Conservation (phyloP, 2,888 invertebrate genomes). For the Ichneumoninae sp. region DNA sequence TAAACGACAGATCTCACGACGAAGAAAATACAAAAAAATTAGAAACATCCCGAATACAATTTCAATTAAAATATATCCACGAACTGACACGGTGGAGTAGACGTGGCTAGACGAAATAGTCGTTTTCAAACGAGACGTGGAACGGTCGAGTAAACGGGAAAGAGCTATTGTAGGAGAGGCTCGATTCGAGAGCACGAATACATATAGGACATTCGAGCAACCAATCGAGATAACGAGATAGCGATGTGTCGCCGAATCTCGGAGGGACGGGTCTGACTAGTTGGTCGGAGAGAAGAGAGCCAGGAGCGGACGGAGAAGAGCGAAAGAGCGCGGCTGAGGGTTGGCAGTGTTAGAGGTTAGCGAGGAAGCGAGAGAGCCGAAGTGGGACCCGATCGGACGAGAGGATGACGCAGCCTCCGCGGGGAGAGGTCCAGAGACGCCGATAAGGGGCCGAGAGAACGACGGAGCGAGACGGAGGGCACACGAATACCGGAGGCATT, state of each 20-base stretch:
- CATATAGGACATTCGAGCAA: constrained; percentile 55
- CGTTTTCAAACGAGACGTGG: constrained; percentile 21
- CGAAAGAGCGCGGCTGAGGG: constrained; percentile 22
- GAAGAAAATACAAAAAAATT: too few relatives aligned
- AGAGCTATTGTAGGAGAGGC: constrained; percentile 55
- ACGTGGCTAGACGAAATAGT: constrained; percentile 14
- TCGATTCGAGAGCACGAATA: constrained; percentile 62
- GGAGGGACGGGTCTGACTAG: constrained; percentile 68
- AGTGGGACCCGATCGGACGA: constrained; percentile 45
- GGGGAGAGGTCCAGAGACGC: constrained; percentile 50
- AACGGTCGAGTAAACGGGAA: constrained; percentile 64
- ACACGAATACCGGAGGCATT: constrained; percentile 80
- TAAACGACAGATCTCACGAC: too few relatives aligned
- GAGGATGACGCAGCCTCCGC: constrained; percentile 46
- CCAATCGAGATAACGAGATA: constrained; percentile 77
- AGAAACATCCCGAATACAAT: not conserved
- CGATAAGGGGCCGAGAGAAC: constrained; percentile 46
- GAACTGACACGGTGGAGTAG: not conserved
- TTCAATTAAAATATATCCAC: not conserved
- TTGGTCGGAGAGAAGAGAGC: constrained; percentile 64
- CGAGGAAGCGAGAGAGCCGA: constrained; percentile 56
- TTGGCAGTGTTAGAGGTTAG: constrained; percentile 19
- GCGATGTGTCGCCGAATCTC: constrained; percentile 75
- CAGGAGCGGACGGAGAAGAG: constrained; percentile 44
- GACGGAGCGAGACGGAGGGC: constrained; percentile 70